A percentile compares a stretch with the other conserved stretches of the same genome.
Conservation (phyloP, 2,797 vertebrate genomes). For the Clarias pachynema region DNA sequence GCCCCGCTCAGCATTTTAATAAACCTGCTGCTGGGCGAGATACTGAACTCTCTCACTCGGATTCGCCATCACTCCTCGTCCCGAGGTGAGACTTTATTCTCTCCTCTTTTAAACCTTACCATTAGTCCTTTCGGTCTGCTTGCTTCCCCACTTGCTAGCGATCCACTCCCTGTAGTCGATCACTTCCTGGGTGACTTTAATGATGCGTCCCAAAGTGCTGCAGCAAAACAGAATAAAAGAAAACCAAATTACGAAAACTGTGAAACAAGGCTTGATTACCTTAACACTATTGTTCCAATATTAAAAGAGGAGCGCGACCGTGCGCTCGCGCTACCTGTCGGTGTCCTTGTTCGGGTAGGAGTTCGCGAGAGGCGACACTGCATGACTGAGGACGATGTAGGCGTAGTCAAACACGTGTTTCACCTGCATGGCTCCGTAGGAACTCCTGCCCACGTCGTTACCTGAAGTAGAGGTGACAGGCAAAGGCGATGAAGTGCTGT, state of each 20-base stretch:
- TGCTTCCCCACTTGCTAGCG: constrained; percentile 91
- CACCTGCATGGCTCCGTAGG: constrained; percentile 96
- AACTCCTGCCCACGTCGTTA: constrained; percentile 95
- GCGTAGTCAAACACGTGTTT: constrained; percentile 97
- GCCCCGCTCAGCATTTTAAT: constrained; percentile 36
- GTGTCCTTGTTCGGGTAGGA: constrained; percentile 95
- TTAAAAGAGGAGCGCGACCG: background rate
- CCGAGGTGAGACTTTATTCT: background rate
- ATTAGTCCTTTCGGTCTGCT: constrained; percentile 72
- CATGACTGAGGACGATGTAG: constrained; percentile 93
- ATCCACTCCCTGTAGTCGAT: constrained; percentile 97
- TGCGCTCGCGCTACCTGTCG: constrained; percentile 80
- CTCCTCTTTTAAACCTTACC: constrained; percentile 70
- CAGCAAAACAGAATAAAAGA: constrained; percentile 19
- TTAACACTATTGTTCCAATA: background rate
- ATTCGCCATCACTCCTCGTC: background rate
- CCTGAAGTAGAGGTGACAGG: constrained; percentile 68
- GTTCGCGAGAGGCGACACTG: constrained; percentile 89
- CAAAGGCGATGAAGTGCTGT: background rate
- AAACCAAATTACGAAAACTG: background rate
- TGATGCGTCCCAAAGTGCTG: constrained; percentile 94
- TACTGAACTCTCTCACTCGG: background rate
- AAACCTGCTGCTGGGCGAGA: background rate
- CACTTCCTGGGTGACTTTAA: constrained; percentile 95
- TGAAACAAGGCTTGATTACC: background rate